Evolutionary conservation across 2,113 vertebrate species (phyloP), one percentile per base, ranked within the genome.

Genomic region (Corydoras sp.): DNA sequence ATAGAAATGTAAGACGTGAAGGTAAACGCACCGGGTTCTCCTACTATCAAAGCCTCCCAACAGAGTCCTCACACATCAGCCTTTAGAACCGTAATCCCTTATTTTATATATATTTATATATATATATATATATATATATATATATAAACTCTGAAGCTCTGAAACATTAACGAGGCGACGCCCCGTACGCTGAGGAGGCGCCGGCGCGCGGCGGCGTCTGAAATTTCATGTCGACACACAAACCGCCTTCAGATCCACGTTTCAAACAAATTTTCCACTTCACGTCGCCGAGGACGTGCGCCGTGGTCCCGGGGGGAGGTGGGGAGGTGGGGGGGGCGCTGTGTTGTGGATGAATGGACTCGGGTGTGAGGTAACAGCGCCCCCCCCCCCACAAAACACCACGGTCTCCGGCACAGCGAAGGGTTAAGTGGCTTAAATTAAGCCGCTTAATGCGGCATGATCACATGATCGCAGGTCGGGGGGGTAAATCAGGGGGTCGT

Each of bases 251-350:
- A 54, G 83, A 83, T 63, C 70, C 59, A 64, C 83, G 78, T 86
- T 87, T 86, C 84, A 85, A 85, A 88, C 89, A 78, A 87, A 88
- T 89, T 87, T 89, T 85, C 82, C 86, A 86, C 85, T 86, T 70
- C 79, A 74, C 70, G 71, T 86, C 87, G 81, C 85, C 0, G 63
- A 15, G 54, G 82, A 78, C 68, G 66, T 77, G 77, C 65, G 76
- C 71, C 74, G 80, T 80, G 81, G 83, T 85, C 83, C 78, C 73
- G 85, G 69, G 72, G 35, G 4, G 35, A 24, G 18, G 7, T 43
- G 35, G 35, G 35, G 35, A 24, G 18, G 18, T 24, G 18, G 35
- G 35, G 35, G 35, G 35, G 78, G 77, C 79, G 81, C 73, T 69
- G 77, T 81, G 78, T 77, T 81, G 76, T 78, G 70, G 58, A 76